Base-by-base conservation (phyloP, 2,797 vertebrate species). In the Argya squamiceps region DNA sequence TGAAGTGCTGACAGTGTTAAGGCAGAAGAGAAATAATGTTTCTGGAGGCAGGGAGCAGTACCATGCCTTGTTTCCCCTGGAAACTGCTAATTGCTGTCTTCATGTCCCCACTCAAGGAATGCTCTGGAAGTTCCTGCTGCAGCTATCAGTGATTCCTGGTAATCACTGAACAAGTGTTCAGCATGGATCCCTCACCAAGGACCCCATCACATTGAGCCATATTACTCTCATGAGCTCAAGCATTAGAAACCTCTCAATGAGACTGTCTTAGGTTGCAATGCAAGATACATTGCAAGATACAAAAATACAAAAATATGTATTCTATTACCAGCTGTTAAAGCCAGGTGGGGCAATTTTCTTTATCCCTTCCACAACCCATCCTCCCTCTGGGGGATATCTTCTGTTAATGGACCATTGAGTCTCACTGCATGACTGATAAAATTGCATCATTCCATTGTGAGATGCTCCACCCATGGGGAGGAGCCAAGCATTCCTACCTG, bases 121-220 rank as follows among this genome's bases (percentile, higher is more conserved):
- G 53, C 37, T 59, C 60, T 16, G 4, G 36, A 46, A 64, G 26
- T 56, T 46, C 46, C 22, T 12, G 22, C 53, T 87, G n/a, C 70
- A 84, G 44, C 23, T 43, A 24, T 34, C 41, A 59, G 34, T 49
- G 75, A 60, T n/a, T 60, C 58, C 53, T 68, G 22, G 11, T 71
- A 10, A 24, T 47, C 46, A 47, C 46, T 47, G 46, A 47, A 14
- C 46, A 63, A n/a, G 62, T 36, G 21, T 59, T 83, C 41, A 29
- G 46, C 0, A 0, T 47, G 27, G 30, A 36, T 39, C 17, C 30
- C 16, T 80, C 37, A 32, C 12, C 52, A 32, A 60, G 34, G 34
- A 63, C 16, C 16, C 19, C 0, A 0, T 64, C 58, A 69, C 44
- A 20, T 65, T 58, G n/a, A 82, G 59, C 30, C 22, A 36, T 43